A percentile compares a stretch with the other conserved stretches of the same genome.
phyloP scores from a whole-genome alignment of 1,140 invertebrate species.

The Acarapis woodi region DNA sequence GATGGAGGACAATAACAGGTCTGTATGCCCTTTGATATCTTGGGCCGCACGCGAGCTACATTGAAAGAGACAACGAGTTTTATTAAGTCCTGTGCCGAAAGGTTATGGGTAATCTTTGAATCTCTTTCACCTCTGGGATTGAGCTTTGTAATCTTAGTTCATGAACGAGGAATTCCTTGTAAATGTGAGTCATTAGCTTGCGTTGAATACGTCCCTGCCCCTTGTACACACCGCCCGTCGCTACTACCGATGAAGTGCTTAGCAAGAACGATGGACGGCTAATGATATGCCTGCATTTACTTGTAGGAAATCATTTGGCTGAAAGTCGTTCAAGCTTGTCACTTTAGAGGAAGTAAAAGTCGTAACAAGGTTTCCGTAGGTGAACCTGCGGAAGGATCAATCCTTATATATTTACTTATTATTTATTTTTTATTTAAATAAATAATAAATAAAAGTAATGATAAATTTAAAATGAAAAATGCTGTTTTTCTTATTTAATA shows the following conservation, averaged over 20 bases:
- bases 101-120: constrained; percentile 42
- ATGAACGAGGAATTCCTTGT: constrained; percentile 67
- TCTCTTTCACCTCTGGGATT: constrained; percentile 47
- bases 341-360: too few relatives aligned
- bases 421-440: too few relatives aligned
- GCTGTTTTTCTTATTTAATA: too few relatives aligned
- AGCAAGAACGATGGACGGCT: neutral
- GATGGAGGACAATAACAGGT: constrained; percentile 57
- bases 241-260: constrained; percentile 59
- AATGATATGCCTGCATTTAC: neutral
- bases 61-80: constrained; percentile 34
- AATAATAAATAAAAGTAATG: too few relatives aligned
- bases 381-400: too few relatives aligned
- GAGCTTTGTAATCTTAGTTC: constrained; percentile 46
- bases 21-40: constrained; percentile 49
- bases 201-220: constrained; percentile 57
- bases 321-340: too few relatives aligned
- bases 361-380: too few relatives aligned
- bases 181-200: constrained; percentile 51
- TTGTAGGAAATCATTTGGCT: too few relatives aligned
- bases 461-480: too few relatives aligned
- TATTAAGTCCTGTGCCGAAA: constrained; percentile 27
- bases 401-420: too few relatives aligned
- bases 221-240: constrained; percentile 69
- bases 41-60: constrained; percentile 53